Evolutionary conservation across 2,888 invertebrate genomes (phyloP), one percentile per base, ranked within the genome.

Genomic region (Osmoderma eremita): DNA sequence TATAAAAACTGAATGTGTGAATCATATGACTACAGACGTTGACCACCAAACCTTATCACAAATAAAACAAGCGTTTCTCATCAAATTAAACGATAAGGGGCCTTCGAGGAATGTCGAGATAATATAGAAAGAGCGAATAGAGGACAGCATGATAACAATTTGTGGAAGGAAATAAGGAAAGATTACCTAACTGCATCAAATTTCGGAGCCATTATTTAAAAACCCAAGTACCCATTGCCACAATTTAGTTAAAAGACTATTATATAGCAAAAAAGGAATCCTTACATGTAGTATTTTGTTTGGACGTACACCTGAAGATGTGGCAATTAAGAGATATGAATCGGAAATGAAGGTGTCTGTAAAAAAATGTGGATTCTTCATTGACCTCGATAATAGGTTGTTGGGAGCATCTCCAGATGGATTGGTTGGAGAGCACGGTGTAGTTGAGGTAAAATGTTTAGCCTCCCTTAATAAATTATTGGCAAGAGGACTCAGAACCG

Each of bases 381-480:
- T 51, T 15, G 30, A 51, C 17, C 10, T 13, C 15, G 15, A 51
- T 4, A 51, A 51, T 30, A 30, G 15, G 30, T 51, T 51, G 5
- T 8, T 51, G 4, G 36, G 51, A 10, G 15, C 36, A 15, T 30
- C 51, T 3, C 30, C 51, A 30, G 30, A 51, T 51, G 51, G 51
- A 15, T n/a, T 51, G 5, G 8, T 51, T 15, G 36, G 36, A 5
- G 3, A 13, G 1, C 3, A 36, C 6, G 51, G 36, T 5, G 13
- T 51, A 30, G 2, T 51, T 1, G 51, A 51, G 10, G 13, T 51
- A 1, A 51, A 51, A 30, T 51, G 51, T 51, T 30, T 51, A 17
- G 1, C 51, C 1, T 15, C 36, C 4, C n/a, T 51, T 2, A 24
- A 20, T 4, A 51, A 13, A 3, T 13, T 30, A 30, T 4, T 36